Evolutionary conservation across 2,888 invertebrate genomes (phyloP).

Genomic region (Pharmacophagus antenor): DNA sequence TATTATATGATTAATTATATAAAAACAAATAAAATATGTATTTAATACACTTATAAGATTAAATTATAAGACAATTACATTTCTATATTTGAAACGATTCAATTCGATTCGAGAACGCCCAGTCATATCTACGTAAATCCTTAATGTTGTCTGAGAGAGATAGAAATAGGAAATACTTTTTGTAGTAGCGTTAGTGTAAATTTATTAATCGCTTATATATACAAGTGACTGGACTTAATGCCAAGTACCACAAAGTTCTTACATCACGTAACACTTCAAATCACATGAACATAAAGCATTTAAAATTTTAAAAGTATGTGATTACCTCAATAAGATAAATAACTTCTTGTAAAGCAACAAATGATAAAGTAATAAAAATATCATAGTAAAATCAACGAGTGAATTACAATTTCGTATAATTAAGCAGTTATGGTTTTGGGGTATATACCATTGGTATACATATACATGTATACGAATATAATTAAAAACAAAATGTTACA

Average conservation of each 20-base stretch:
- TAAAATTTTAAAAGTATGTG: slow-evolving; percentile 21
- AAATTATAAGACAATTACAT: too few relatives aligned
- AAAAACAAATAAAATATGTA: too few relatives aligned
- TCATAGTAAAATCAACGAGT: neutral
- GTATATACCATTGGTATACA: too few relatives aligned
- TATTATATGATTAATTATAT: too few relatives aligned
- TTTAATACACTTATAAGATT: too few relatives aligned
- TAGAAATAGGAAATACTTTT: slow-evolving; percentile 49
- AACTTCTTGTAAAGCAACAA: neutral
- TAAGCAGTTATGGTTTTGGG: too few relatives aligned
- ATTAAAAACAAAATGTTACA: too few relatives aligned
- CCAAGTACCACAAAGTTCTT: slow-evolving; percentile 25
- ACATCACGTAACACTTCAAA: slow-evolving; percentile 21
- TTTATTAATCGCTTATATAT: slow-evolving; percentile 30
- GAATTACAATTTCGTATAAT: neutral
- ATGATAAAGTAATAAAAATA: neutral
- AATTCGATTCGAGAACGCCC: too few relatives aligned
- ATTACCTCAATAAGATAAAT: slow-evolving; percentile 23
- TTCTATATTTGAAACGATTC: too few relatives aligned
- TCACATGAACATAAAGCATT: slow-evolving; percentile 23
- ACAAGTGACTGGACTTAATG: slow-evolving; percentile 35
- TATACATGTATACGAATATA: too few relatives aligned
- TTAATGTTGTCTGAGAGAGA: slow-evolving; percentile 41
- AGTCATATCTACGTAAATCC: neutral
- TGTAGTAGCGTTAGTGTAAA: slow-evolving; percentile 39